Percentiles rank a stretch among this genome's conserved stretches.
These are phyloP conservation scores for Dione juno DNA, from an alignment of 2,888 invertebrate species.

Conservation along the genomic window DNA sequence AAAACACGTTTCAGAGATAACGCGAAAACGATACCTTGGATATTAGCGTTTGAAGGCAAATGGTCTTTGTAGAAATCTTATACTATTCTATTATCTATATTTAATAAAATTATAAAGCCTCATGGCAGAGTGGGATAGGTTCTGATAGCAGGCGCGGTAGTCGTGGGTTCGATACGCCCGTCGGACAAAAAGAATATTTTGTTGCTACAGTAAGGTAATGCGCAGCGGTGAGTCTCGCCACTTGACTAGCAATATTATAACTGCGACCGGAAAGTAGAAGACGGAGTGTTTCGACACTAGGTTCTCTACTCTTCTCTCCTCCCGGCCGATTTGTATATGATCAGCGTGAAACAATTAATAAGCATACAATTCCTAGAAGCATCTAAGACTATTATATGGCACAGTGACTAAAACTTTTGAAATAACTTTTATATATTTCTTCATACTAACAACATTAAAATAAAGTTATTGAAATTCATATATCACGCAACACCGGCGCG, in stretches of 20 bases:
- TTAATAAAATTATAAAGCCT: too few relatives aligned
- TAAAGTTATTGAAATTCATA: constrained; percentile 56
- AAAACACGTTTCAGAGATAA: constrained; percentile 64
- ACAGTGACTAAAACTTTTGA: neutral
- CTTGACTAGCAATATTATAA: too few relatives aligned
- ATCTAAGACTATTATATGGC: neutral
- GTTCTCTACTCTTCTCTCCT: too few relatives aligned
- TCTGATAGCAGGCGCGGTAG: too few relatives aligned
- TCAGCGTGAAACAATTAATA: neutral
- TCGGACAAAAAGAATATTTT: too few relatives aligned
- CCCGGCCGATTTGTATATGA: too few relatives aligned
- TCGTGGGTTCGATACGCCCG: too few relatives aligned
- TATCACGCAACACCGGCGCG: constrained; percentile 50
- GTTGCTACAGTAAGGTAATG: too few relatives aligned
- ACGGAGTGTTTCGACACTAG: too few relatives aligned
- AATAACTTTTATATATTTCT: constrained; percentile 14
- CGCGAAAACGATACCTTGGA: constrained; percentile 60
- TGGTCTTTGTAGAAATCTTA: neutral
- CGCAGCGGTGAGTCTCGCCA: too few relatives aligned
- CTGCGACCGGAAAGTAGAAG: too few relatives aligned
- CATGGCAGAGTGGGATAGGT: too few relatives aligned
- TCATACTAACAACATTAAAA: constrained; percentile 17
- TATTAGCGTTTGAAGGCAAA: constrained; percentile 41
- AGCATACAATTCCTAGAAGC: neutral
- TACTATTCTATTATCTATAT: neutral